Evolutionary conservation across 2,888 invertebrate genomes (phyloP).

Genomic region (Ophraella communa): DNA sequence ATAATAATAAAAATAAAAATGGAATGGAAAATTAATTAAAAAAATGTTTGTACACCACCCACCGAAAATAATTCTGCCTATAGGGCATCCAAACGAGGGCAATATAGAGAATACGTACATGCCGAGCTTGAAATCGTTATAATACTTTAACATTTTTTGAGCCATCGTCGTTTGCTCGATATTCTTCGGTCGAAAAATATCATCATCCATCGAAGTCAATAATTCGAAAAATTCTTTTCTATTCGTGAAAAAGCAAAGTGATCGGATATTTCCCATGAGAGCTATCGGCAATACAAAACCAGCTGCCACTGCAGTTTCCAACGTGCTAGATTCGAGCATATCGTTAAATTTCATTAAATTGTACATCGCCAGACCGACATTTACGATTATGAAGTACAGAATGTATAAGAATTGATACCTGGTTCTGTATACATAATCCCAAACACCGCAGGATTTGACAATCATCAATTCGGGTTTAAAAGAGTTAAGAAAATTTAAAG

Average conservation of each 20-base stretch:
- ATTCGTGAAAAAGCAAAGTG: slow-evolving; percentile 9
- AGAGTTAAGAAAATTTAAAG: neutral
- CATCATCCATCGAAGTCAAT: slow-evolving; percentile 1
- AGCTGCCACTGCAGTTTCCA: slow-evolving; percentile 9
- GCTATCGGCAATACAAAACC: slow-evolving; percentile 19
- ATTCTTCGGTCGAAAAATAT: slow-evolving; percentile 9
- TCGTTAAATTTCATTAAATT: slow-evolving; percentile 21
- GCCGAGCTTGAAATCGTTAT: neutral
- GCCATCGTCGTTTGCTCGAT: neutral
- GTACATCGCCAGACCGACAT: slow-evolving; percentile 4
- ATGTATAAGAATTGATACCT: neutral
- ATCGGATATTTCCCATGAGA: slow-evolving; percentile 13
- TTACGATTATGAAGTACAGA: slow-evolving; percentile 8
- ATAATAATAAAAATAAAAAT: too few relatives aligned
- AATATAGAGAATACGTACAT: slow-evolving; percentile 9
- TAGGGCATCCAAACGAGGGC: slow-evolving; percentile 14
- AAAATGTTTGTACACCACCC: neutral
- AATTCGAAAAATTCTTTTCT: slow-evolving; percentile 18
- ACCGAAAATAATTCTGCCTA: slow-evolving; percentile 11
- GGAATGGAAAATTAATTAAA: too few relatives aligned
- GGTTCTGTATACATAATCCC: neutral
- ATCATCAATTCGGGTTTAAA: neutral
- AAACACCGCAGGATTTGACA: neutral
- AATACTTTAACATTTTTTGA: slow-evolving; percentile 6
- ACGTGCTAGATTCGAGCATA: slow-evolving; percentile 3